These are phyloP conservation scores for Bombus difficillimus DNA, from an alignment of 1,140 invertebrate species.

Conservation along the genomic window DNA sequence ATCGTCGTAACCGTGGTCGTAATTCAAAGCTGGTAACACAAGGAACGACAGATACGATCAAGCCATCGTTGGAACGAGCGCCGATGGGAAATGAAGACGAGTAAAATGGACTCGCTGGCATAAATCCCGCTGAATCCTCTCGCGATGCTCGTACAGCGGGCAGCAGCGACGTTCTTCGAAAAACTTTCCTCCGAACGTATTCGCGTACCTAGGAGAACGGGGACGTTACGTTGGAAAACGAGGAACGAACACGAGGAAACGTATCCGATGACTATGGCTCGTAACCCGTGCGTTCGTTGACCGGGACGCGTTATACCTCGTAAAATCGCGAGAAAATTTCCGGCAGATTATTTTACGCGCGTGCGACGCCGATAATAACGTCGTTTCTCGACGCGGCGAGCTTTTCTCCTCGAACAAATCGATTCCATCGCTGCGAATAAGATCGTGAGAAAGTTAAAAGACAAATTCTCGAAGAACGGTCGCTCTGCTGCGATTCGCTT, in stretches of 20 bases:
- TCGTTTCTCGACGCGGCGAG: not conserved
- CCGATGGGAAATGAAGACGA: constrained; percentile 36
- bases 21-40: constrained; percentile 56
- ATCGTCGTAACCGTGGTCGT: constrained; percentile 58
- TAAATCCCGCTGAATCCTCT: constrained; percentile 32
- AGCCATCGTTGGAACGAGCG: constrained; percentile 23
- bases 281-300: not conserved
- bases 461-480: not conserved
- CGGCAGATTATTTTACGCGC: not conserved
- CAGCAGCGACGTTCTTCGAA: not conserved
- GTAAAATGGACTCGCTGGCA: constrained; percentile 15
- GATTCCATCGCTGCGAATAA: too few species aligned
- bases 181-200: not conserved
- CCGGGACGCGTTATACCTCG: not conserved
- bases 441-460: not conserved
- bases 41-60: constrained; percentile 58
- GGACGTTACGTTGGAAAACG: not conserved
- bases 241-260: not conserved
- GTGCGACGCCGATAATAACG: not conserved
- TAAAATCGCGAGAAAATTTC: not conserved
- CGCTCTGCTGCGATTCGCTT: too few species aligned
- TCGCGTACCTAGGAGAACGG: not conserved
- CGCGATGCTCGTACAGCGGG: not conserved
- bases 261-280: not conserved
- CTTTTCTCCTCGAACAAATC: too few species aligned